phyloP scores from a whole-genome alignment of 2,797 vertebrate species.

The Myotis vivesi region DNA sequence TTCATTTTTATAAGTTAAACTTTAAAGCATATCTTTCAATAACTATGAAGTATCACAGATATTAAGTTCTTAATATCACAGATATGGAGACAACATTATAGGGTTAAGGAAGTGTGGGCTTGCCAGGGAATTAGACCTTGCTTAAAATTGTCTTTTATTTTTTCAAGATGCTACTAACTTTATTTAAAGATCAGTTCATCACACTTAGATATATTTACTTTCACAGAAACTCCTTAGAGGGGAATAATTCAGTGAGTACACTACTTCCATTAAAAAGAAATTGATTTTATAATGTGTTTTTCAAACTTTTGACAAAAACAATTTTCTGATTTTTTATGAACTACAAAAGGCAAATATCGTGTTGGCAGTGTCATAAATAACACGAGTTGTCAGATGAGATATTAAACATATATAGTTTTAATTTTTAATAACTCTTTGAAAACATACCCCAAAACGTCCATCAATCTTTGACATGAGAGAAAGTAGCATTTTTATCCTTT shows the following conservation, averaged over 20 bases:
- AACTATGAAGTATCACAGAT: neutral
- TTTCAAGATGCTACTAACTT: slow-evolving; percentile 21
- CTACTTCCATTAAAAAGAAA: slow-evolving; percentile 60
- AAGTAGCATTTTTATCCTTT: neutral
- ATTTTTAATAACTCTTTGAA: slow-evolving; percentile 68
- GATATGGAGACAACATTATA: neutral
- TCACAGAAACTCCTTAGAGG: slow-evolving; percentile 59
- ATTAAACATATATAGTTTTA: slow-evolving; percentile 63
- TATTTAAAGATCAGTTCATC: slow-evolving; percentile 67
- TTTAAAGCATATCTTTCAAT: neutral
- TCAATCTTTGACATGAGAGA: slow-evolving; percentile 42
- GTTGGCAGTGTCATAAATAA: slow-evolving; percentile 48
- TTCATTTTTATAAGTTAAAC: slow-evolving; percentile 16
- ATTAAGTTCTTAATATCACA: neutral
- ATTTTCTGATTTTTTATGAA: slow-evolving; percentile 61
- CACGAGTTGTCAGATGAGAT: slow-evolving; percentile 48
- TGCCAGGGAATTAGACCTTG: neutral
- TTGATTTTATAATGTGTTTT: slow-evolving; percentile 67
- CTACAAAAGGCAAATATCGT: slow-evolving; percentile 21
- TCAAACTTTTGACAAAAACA: slow-evolving; percentile 64
- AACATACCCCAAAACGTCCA: slow-evolving; percentile 45
- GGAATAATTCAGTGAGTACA: slow-evolving; percentile 43
- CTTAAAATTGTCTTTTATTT: neutral
- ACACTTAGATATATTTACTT: slow-evolving; percentile 57
- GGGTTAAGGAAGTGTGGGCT: neutral